phyloP scores from a whole-genome alignment of 1,140 invertebrate genomes.

The Nilaparvata lugens region DNA sequence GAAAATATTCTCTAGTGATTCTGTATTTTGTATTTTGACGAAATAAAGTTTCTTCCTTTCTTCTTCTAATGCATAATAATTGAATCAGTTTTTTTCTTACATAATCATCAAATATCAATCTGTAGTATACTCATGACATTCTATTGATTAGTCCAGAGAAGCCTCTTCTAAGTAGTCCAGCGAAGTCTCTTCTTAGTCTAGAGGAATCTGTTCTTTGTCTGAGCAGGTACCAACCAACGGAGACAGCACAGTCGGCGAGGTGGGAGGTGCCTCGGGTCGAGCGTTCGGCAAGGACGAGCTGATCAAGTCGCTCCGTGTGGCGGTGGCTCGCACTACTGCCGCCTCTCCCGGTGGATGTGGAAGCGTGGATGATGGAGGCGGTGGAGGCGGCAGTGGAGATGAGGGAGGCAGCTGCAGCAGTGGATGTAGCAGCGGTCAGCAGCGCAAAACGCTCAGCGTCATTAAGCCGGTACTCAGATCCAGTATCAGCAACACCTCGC shows the following conservation, averaged over 20 bases:
- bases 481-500: conserved; percentile 37
- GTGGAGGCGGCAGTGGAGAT: background rate
- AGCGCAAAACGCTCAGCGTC: background rate
- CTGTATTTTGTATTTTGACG: too few relatives aligned
- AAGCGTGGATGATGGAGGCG: background rate
- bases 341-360: background rate
- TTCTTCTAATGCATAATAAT: too few relatives aligned
- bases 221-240: background rate
- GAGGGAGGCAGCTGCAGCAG: background rate
- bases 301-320: conserved; percentile 23
- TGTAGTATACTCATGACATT: too few relatives aligned
- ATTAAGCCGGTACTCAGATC: conserved; percentile 34
- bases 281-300: conserved; percentile 7
- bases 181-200: too few relatives aligned
- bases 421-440: too few relatives aligned
- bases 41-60: too few relatives aligned
- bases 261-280: conserved; percentile 13
- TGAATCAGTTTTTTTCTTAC: too few relatives aligned
- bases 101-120: too few relatives aligned
- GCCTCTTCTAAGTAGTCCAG: too few relatives aligned
- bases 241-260: conserved; percentile 20
- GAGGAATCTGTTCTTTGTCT: conserved; percentile 36
- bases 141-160: too few relatives aligned
- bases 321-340: conserved; percentile 14
- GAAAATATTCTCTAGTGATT: too few relatives aligned